Conservation (phyloP, 2,888 invertebrate genomes). For the Lissocephala sabroskyi region DNA sequence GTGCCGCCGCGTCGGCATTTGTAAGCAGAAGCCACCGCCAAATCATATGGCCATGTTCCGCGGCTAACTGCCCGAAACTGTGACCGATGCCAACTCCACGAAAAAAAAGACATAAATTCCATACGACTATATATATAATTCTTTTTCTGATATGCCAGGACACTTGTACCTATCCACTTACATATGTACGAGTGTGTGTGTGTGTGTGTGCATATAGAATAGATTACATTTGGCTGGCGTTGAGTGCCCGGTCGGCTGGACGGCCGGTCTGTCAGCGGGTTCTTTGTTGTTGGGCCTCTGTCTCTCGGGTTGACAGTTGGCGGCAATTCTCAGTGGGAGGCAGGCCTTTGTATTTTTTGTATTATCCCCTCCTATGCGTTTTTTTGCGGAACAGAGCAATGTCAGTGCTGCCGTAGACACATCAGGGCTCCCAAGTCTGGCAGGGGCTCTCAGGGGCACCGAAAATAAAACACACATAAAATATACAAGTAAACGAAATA, state of each 20-base stretch:
- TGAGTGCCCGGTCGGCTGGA: background rate
- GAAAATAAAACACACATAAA: no score
- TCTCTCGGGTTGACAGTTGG: background rate
- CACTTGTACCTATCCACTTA: background rate
- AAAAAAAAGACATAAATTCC: slow-evolving; percentile 2
- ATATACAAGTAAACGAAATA: no score
- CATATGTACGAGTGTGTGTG: slow-evolving; percentile 3
- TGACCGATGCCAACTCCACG: no score
- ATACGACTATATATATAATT: no score
- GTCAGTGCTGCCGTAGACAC: slow-evolving; percentile 23
- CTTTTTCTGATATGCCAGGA: no score
- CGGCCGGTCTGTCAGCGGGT: background rate
- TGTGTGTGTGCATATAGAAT: no score
- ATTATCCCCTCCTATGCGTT: background rate
- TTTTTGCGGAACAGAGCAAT: background rate
- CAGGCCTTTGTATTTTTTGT: background rate
- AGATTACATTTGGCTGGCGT: background rate
- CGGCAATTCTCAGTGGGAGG: no score
- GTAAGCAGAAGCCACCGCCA: slow-evolving; percentile 58
- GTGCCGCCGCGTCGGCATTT: slow-evolving; percentile 67
- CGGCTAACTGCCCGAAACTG: slow-evolving; percentile 35
- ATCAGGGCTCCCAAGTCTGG: slow-evolving; percentile 21
- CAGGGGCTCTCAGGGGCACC: background rate
- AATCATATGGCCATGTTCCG: slow-evolving; percentile 67
- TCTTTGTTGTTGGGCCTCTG: background rate